A percentile compares a stretch with the other conserved stretches of the same genome.
Conservation (phyloP, 2,113 vertebrate genomes). For the Percopsis transmontana region DNA sequence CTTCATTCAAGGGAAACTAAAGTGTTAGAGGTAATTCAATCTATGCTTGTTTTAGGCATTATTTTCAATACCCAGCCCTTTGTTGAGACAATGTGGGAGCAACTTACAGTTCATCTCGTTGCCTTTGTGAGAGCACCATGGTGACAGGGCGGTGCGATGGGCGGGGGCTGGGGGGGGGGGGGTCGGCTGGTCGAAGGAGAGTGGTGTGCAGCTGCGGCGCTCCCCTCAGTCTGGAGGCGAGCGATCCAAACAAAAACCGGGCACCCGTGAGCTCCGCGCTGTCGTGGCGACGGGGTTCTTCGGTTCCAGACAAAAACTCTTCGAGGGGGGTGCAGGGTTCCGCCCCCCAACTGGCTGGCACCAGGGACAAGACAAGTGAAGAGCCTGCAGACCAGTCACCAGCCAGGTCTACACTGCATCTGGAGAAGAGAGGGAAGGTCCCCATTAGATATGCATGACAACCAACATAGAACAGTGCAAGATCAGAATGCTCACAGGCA, state of each 20-base stretch:
- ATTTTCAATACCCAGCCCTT: background rate
- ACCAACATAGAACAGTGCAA: constrained; percentile 18
- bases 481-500: constrained; percentile 23
- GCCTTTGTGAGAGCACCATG: constrained; percentile 99
- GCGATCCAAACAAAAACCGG: constrained; percentile 57
- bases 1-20: background rate
- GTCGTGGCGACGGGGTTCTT: constrained; percentile 20
- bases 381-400: constrained; percentile 85
- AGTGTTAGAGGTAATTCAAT: background rate
- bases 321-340: constrained; percentile 72
- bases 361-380: constrained; percentile 71
- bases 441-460: constrained; percentile 51
- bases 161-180: constrained; percentile 57
- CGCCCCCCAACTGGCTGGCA: constrained; percentile 65
- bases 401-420: constrained; percentile 89
- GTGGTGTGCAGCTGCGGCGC: constrained; percentile 76
- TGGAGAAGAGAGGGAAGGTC: constrained; percentile 61
- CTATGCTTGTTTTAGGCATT: background rate
- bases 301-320: constrained; percentile 61
- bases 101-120: constrained; percentile 99
- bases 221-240: constrained; percentile 78
- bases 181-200: constrained; percentile 48
- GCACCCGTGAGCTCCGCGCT: constrained; percentile 44
- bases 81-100: background rate
- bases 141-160: constrained; percentile 77